phyloP scores from a whole-genome alignment of 2,113 vertebrate genomes.

The Coptodon bakossiorum region DNA sequence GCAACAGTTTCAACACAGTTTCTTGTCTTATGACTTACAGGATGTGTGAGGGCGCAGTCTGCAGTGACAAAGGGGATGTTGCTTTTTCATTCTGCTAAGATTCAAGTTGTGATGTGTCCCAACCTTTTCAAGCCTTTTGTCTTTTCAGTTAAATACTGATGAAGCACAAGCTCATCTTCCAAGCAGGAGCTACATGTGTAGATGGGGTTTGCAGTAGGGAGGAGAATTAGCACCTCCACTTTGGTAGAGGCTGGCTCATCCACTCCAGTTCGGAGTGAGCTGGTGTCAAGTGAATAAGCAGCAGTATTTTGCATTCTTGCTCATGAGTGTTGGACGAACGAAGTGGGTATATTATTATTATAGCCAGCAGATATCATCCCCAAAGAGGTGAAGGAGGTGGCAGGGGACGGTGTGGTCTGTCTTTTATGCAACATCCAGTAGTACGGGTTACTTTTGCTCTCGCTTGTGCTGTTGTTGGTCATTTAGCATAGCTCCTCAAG shows the following conservation, averaged over 20 bases:
- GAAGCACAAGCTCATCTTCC: background rate
- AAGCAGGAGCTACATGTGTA: background rate
- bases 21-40: background rate
- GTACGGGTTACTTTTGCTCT: background rate
- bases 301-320: background rate
- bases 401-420: background rate
- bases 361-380: background rate
- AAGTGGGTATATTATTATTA: accelerated
- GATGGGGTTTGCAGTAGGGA: background rate
- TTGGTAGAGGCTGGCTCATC: background rate
- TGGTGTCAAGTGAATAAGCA: background rate
- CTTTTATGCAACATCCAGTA: background rate
- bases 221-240: background rate
- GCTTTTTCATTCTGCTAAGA: conserved; percentile 7
- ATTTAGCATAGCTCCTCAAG: background rate
- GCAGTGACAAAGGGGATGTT: background rate
- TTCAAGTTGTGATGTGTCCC: background rate
- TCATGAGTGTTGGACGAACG: background rate
- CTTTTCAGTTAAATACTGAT: background rate
- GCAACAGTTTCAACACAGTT: background rate
- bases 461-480: background rate
- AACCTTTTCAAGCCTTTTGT: background rate
- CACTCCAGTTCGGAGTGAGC: background rate
- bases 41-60: background rate
- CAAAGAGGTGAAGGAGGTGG: background rate